phyloP scores from a whole-genome alignment of 2,888 invertebrate species.

The Taenaris catops region DNA sequence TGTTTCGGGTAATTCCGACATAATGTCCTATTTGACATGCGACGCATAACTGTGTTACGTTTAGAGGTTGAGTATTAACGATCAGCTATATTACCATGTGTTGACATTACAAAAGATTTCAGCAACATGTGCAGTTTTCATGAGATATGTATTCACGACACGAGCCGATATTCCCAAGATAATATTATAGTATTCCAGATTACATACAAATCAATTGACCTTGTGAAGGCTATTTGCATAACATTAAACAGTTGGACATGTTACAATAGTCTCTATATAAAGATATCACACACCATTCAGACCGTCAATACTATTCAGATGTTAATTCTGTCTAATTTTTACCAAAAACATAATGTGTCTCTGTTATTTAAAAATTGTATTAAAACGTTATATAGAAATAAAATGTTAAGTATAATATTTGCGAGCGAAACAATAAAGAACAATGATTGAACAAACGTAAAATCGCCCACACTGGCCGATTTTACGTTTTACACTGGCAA shows the following conservation, averaged over 20 bases:
- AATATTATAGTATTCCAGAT: conserved; percentile 37
- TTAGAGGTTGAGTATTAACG: background rate
- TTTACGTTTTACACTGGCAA: too few relatives aligned
- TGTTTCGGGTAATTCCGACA: conserved; percentile 16
- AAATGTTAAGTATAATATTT: too few relatives aligned
- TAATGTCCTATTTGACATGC: conserved; percentile 1
- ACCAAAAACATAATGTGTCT: too few relatives aligned
- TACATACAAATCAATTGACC: conserved; percentile 36
- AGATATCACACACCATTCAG: too few relatives aligned
- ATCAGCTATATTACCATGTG: conserved; percentile 11
- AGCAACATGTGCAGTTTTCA: conserved; percentile 8
- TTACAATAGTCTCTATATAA: conserved; percentile 7
- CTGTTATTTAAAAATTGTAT: too few relatives aligned
- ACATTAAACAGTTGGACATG: conserved; percentile 9
- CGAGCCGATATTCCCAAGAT: conserved; percentile 42
- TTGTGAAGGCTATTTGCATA: conserved; percentile 33
- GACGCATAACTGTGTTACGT: background rate
- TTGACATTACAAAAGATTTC: conserved; percentile 23
- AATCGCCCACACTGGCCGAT: too few relatives aligned
- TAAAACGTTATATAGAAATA: too few relatives aligned
- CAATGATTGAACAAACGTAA: too few relatives aligned
- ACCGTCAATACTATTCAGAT: too few relatives aligned
- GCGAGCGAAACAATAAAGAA: too few relatives aligned
- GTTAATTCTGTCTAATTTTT: too few relatives aligned
- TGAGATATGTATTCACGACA: conserved; percentile 39